Conservation (phyloP, 1,140 invertebrate genomes). For the Odontomachus brunneus region DNA sequence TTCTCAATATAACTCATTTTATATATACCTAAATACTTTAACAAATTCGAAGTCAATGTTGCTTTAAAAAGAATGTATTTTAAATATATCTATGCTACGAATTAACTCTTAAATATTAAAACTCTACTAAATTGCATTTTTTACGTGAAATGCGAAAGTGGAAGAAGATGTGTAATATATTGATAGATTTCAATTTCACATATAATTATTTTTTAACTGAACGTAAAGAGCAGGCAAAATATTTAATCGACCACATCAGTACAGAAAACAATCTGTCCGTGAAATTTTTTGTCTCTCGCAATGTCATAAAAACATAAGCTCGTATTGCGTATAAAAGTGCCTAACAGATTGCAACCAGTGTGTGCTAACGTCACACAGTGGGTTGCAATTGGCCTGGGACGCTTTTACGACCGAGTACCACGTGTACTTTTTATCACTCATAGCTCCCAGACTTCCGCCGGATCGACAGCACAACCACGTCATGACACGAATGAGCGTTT, state of each 20-base stretch:
- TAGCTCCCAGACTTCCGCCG: not conserved
- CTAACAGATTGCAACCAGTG: not conserved
- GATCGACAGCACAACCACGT: not conserved
- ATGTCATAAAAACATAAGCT: not conserved
- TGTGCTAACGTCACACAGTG: not conserved
- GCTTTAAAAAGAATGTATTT: too few species aligned
- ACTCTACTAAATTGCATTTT: not conserved
- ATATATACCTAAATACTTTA: too few species aligned
- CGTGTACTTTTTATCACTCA: conserved; percentile 6
- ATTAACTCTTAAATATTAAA: not conserved
- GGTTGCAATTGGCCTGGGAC: not conserved
- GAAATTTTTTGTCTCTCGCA: not conserved
- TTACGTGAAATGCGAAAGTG: not conserved
- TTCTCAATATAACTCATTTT: too few species aligned
- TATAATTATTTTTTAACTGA: too few species aligned
- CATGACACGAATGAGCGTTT: conserved; percentile 3
- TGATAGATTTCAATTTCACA: too few species aligned
- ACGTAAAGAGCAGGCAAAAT: too few species aligned
- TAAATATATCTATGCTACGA: too few species aligned
- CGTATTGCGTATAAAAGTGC: not conserved
- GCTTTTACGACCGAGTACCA: conserved; percentile 10
- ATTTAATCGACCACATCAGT: too few species aligned
- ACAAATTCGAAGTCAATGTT: too few species aligned
- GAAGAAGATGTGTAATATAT: too few species aligned
- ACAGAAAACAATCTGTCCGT: too few species aligned